Percentiles rank a stretch among this genome's conserved stretches.
These are phyloP conservation scores for Dicaeum eximium DNA, from an alignment of 2,113 vertebrate species.

Conservation along the genomic window DNA sequence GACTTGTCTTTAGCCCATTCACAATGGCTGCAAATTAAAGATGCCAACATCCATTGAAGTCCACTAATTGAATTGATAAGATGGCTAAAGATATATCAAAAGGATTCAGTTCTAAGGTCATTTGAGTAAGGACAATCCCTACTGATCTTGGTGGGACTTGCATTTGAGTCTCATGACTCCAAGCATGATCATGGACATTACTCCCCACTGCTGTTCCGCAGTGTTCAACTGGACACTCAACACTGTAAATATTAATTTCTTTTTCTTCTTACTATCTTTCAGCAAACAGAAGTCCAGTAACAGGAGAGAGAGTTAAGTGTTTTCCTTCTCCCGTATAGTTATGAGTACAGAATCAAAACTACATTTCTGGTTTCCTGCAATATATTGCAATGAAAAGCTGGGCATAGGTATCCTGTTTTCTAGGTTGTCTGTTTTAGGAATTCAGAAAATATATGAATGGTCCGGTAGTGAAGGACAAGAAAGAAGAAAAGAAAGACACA, in stretches of 20 bases:
- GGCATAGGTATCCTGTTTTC: not conserved
- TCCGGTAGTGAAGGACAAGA: not conserved
- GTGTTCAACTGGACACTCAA: not conserved
- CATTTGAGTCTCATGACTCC: not conserved
- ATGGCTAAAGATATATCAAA: not conserved
- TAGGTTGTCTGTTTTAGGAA: not conserved
- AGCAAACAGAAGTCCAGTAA: not conserved
- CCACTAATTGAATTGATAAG: not conserved
- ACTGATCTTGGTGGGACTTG: not conserved
- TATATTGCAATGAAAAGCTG: not conserved
- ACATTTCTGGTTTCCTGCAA: not conserved
- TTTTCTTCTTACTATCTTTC: not conserved
- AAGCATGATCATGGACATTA: accelerated
- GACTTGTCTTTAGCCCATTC: not conserved
- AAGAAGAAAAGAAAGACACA: not conserved
- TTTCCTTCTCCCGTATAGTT: not conserved
- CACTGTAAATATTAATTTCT: not conserved
- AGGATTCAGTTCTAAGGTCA: not conserved
- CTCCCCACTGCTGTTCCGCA: not conserved
- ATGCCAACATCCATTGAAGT: not conserved
- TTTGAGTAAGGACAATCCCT: not conserved
- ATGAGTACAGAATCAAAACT: not conserved
- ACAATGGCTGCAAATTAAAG: not conserved
- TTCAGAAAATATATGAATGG: not conserved
- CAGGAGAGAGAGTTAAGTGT: not conserved